These are phyloP conservation scores for Lamellibrachia luymesi DNA, from an alignment of 1,140 invertebrate genomes.

Conservation along the genomic window DNA sequence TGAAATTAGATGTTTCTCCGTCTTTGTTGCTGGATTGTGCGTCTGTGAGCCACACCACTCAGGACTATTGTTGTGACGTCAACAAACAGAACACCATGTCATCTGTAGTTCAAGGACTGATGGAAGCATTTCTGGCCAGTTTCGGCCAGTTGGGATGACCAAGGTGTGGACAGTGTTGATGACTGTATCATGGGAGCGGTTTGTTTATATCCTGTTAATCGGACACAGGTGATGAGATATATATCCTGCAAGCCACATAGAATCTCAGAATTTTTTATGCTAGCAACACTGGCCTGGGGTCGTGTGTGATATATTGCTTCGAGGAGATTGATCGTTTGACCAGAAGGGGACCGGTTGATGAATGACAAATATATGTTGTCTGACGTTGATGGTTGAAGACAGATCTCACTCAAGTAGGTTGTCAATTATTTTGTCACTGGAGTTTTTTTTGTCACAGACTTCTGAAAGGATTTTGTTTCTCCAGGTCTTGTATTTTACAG, in stretches of 20 bases:
- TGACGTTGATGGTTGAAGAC: background rate
- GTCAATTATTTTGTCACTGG: background rate
- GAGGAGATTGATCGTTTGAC: background rate
- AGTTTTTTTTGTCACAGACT: background rate
- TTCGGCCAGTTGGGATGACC: background rate
- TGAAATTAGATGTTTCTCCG: background rate
- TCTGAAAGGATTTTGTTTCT: background rate
- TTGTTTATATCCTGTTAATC: background rate
- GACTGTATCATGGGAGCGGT: background rate
- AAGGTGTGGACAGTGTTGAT: background rate
- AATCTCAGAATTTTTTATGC: background rate
- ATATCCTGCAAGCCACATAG: background rate
- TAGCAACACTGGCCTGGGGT: background rate
- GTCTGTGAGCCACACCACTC: background rate
- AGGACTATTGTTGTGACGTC: background rate
- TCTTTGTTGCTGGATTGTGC: background rate
- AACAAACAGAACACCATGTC: background rate
- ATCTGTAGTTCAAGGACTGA: background rate
- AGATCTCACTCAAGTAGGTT: background rate
- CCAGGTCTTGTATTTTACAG: background rate
- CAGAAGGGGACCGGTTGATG: background rate
- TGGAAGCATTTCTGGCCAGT: background rate
- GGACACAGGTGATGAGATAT: background rate
- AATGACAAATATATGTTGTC: background rate
- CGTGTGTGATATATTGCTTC: background rate